Conservation (phyloP, 2,113 vertebrate genomes). For the Ciconia maguari region DNA sequence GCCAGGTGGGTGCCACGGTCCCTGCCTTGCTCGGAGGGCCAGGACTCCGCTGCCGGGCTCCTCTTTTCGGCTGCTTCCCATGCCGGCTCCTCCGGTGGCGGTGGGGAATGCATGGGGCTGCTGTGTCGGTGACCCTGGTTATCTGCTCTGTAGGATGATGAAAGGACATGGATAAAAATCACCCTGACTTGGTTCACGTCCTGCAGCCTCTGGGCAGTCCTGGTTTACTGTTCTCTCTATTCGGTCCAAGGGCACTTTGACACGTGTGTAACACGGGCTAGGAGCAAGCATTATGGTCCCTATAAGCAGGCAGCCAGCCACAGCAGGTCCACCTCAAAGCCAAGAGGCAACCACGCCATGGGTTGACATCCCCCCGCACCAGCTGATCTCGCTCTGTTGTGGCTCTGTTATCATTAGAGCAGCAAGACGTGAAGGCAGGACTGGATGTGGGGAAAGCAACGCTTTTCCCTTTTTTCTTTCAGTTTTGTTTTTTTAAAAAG, state of each 20-base stretch:
- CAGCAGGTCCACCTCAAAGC: not conserved
- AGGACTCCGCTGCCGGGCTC: not conserved
- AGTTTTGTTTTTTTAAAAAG: not conserved
- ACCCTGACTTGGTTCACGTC: not conserved
- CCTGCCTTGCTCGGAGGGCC: not conserved
- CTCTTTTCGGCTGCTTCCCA: not conserved
- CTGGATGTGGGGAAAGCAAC: not conserved
- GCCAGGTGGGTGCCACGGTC: slow-evolving; percentile 68
- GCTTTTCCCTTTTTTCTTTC: not conserved
- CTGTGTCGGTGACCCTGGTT: not conserved
- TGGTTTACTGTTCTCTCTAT: not conserved
- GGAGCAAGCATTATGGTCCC: not conserved
- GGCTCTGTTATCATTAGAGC: not conserved
- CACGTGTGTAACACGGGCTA: rapidly evolving
- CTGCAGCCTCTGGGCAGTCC: not conserved
- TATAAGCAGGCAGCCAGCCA: not conserved
- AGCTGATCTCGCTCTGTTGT: not conserved
- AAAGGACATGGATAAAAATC: slow-evolving; percentile 60
- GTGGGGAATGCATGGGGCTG: not conserved
- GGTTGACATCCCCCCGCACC: not conserved
- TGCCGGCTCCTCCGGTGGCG: rapidly evolving
- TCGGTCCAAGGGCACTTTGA: not conserved
- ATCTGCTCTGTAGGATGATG: not conserved
- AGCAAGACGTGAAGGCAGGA: not conserved
- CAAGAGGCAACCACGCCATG: not conserved